Evolutionary conservation across 1,140 invertebrate species (phyloP).

Genomic region (Apocrypta bakeri): DNA sequence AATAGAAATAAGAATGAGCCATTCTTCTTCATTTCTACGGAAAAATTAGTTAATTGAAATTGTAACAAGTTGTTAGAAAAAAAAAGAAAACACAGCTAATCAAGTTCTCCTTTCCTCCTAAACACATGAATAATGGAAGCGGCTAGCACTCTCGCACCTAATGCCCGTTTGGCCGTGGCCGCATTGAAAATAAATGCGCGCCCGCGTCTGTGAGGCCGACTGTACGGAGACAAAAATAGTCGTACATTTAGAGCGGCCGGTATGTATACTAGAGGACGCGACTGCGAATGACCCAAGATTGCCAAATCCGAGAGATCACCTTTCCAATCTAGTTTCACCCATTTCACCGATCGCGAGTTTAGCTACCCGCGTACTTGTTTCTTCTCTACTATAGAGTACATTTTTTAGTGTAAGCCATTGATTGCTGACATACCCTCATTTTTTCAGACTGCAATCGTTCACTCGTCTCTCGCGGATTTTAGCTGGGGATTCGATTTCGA

Average conservation of each 20-base stretch:
- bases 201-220: conserved; percentile 9
- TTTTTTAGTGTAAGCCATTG: not conserved
- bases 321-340: conserved; percentile 50
- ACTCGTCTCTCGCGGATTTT: not conserved
- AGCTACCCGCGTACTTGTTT: not conserved
- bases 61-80: not conserved
- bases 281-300: conserved; percentile 61
- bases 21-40: not conserved
- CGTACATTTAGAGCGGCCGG: conserved; percentile 68
- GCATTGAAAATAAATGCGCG: conserved; percentile 72
- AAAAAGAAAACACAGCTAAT: not conserved
- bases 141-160: conserved; percentile 31
- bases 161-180: conserved; percentile 70
- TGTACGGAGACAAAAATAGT: conserved; percentile 66
- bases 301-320: conserved; percentile 66
- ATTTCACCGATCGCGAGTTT: conserved; percentile 19
- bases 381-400: not conserved
- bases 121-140: conserved; percentile 33
- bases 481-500: not conserved
- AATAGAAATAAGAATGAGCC: no score
- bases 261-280: conserved; percentile 56
- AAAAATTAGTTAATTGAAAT: not conserved
- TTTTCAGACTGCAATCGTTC: not conserved
- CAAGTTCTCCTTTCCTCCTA: not conserved
- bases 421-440: no score